Conservation (phyloP, 2,113 vertebrate genomes). For the Pedionomus torquatus region DNA sequence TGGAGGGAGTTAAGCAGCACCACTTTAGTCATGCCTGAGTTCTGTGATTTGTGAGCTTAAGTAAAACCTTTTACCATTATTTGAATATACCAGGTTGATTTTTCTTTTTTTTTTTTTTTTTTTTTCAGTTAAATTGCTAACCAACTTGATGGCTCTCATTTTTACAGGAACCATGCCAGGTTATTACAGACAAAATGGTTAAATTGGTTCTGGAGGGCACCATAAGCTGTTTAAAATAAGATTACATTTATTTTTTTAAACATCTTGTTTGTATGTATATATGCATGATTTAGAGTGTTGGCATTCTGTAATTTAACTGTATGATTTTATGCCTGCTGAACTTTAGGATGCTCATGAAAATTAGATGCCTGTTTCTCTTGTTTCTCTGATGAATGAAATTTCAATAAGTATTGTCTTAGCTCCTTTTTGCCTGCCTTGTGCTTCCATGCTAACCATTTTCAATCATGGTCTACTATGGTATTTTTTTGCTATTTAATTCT, state of each 20-base stretch:
- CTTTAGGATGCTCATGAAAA: slow-evolving; percentile 64
- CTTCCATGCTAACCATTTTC: slow-evolving; percentile 38
- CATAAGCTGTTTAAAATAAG: slow-evolving; percentile 72
- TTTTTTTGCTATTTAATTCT: slow-evolving; percentile 20
- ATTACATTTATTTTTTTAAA: slow-evolving; percentile 77
- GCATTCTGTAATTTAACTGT: slow-evolving; percentile 71
- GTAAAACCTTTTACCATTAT: slow-evolving; percentile 54
- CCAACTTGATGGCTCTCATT: slow-evolving; percentile 62
- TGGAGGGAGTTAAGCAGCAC: slow-evolving; percentile 23
- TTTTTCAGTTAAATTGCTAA: slow-evolving; percentile 57
- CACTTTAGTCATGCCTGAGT: slow-evolving; percentile 44
- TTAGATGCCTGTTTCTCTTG: slow-evolving; percentile 52
- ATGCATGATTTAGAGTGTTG: slow-evolving; percentile 73
- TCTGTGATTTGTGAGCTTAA: slow-evolving; percentile 57
- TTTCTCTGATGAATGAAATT: slow-evolving; percentile 60
- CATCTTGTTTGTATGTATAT: slow-evolving; percentile 78
- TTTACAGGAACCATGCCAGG: slow-evolving; percentile 64
- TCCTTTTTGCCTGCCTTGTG: neutral
- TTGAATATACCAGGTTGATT: slow-evolving; percentile 19
- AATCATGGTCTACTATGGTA: slow-evolving; percentile 8
- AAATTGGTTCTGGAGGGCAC: slow-evolving; percentile 73
- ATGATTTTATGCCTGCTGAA: slow-evolving; percentile 72
- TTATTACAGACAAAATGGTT: slow-evolving; percentile 73
- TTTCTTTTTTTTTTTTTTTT: neutral
- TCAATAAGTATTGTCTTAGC: slow-evolving; percentile 60